Conservation (phyloP, 2,797 vertebrate genomes). For the Chelon auratus region DNA sequence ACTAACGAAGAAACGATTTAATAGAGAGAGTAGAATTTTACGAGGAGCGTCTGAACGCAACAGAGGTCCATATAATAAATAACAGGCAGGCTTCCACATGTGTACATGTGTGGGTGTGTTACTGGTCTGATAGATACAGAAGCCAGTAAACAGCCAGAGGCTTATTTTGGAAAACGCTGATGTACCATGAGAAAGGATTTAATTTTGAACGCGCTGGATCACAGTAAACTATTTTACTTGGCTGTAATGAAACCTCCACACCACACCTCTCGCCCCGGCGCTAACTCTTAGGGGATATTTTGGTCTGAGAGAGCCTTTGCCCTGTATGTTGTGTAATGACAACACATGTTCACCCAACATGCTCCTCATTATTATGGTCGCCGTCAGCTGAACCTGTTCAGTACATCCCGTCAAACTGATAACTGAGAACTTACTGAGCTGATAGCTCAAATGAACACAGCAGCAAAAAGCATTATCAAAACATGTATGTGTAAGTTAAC, state of each 20-base stretch:
- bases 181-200: not conserved
- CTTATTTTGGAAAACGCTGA: not conserved
- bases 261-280: not conserved
- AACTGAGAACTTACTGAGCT: slow-evolving; percentile 8
- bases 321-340: slow-evolving; percentile 15
- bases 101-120: not conserved
- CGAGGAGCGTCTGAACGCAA: slow-evolving; percentile 38
- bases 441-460: not conserved
- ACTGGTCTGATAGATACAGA: slow-evolving; percentile 21
- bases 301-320: not conserved
- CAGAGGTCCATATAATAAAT: not conserved
- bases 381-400: slow-evolving; percentile 1
- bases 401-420: not conserved
- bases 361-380: not conserved
- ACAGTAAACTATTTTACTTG: not conserved
- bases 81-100: not conserved
- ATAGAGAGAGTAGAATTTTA: not conserved
- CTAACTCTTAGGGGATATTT: not conserved
- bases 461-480: not conserved
- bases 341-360: not conserved
- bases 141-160: slow-evolving; percentile 17
- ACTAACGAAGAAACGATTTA: not conserved
- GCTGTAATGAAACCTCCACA: too few relatives aligned
- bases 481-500: not conserved
- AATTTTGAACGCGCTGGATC: not conserved